phyloP scores from a whole-genome alignment of 2,888 invertebrate species.

The Zaprionus bogoriensis region DNA sequence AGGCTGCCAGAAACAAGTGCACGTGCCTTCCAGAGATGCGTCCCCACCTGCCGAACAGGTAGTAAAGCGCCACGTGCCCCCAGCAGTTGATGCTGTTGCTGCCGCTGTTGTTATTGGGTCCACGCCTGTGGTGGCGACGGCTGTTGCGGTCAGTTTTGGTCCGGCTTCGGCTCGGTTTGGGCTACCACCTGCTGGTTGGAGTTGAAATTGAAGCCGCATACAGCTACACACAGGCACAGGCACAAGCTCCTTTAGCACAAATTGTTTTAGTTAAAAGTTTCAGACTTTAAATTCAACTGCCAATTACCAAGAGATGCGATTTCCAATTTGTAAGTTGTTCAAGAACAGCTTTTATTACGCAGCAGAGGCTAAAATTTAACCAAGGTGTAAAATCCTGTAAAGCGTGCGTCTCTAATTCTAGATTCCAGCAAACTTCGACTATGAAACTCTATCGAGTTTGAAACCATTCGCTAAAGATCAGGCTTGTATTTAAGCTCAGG shows the following conservation, averaged over 20 bases:
- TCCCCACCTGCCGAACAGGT: not conserved
- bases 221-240: not conserved
- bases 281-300: conserved; percentile 32
- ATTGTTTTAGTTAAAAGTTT: conserved; percentile 16
- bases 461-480: too few relatives aligned
- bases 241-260: conserved; percentile 16
- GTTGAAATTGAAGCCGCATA: conserved; percentile 17
- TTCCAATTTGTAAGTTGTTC: not conserved
- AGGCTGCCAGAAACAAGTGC: conserved; percentile 44
- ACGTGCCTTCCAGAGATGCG: conserved; percentile 33
- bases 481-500: too few relatives aligned
- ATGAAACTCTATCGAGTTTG: too few relatives aligned
- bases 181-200: conserved; percentile 20
- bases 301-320: conserved; percentile 17
- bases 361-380: too few relatives aligned
- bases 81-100: conserved; percentile 11
- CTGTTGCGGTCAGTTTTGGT: conserved; percentile 39
- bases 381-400: too few relatives aligned
- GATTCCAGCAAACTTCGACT: too few relatives aligned
- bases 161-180: conserved; percentile 18
- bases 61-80: conserved; percentile 14
- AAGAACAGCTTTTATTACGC: too few relatives aligned
- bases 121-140: conserved; percentile 10
- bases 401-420: too few relatives aligned
- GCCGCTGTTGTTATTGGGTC: conserved; percentile 19